Evolutionary conservation across 2,888 invertebrate species (phyloP).

Genomic region (Entomobrya proxima): DNA sequence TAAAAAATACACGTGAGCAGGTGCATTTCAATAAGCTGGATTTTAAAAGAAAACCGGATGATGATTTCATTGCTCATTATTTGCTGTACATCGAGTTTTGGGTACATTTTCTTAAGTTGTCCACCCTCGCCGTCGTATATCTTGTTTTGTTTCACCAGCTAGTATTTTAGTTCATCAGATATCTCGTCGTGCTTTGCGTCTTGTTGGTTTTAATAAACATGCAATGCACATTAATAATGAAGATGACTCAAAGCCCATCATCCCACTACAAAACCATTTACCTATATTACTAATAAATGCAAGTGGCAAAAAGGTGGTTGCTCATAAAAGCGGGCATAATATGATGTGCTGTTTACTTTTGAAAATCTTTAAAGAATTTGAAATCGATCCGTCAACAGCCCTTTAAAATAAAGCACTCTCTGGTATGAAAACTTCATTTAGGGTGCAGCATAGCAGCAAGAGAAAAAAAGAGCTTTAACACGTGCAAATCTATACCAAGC

Average conservation of each 20-base stretch:
- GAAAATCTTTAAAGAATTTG: too few relatives aligned
- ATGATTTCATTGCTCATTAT: slow-evolving; percentile 10
- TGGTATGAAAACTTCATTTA: background rate
- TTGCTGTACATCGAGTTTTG: background rate
- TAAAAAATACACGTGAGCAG: background rate
- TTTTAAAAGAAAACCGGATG: background rate
- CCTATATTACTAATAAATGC: too few relatives aligned
- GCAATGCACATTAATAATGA: background rate
- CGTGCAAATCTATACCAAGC: too few relatives aligned
- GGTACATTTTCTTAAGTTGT: slow-evolving; percentile 3
- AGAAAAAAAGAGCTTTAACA: too few relatives aligned
- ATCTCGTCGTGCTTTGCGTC: background rate
- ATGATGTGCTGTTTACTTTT: slow-evolving; percentile 30
- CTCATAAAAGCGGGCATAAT: slow-evolving; percentile 13
- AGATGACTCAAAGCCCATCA: background rate
- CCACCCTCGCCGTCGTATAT: background rate
- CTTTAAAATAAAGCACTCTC: background rate
- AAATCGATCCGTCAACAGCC: slow-evolving; percentile 52
- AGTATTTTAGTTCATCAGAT: too few relatives aligned
- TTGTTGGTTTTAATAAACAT: background rate
- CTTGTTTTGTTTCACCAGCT: background rate
- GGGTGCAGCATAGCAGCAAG: background rate
- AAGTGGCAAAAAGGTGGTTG: background rate
- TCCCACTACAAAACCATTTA: too few relatives aligned
- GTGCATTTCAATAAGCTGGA: background rate